These are phyloP conservation scores for Amphipoea lucens DNA, from an alignment of 2,888 invertebrate species.

Conservation along the genomic window DNA sequence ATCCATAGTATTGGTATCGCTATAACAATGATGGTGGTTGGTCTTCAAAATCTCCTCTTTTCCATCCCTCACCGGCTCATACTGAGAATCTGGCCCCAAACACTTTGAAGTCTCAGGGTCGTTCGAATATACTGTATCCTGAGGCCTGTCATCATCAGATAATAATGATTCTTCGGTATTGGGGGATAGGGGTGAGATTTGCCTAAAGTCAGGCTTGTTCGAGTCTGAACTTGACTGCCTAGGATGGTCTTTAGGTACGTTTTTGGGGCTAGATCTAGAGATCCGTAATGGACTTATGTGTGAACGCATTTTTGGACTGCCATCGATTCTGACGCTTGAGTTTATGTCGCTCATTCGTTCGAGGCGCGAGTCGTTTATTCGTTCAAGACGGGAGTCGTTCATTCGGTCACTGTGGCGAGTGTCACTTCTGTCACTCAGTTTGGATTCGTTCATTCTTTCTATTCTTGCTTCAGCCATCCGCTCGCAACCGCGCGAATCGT, in stretches of 20 bases:
- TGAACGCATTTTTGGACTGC: conserved; percentile 82
- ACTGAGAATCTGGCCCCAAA: conserved; percentile 84
- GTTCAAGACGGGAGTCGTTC: conserved; percentile 66
- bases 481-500: conserved; percentile 72
- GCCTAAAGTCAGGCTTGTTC: conserved; percentile 79
- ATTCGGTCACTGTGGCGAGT: conserved; percentile 64
- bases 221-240: conserved; percentile 79
- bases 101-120: conserved; percentile 83
- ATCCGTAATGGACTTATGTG: conserved; percentile 83
- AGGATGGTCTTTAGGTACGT: conserved; percentile 76
- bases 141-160: conserved; percentile 81
- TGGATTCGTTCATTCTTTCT: conserved; percentile 77
- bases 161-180: conserved; percentile 86
- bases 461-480: conserved; percentile 69
- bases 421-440: conserved; percentile 67
- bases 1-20: conserved; percentile 91
- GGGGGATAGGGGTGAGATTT: conserved; percentile 83
- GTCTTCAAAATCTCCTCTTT: conserved; percentile 82
- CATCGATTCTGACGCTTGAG: conserved; percentile 82
- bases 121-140: conserved; percentile 80
- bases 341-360: conserved; percentile 82
- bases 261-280: conserved; percentile 78
- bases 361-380: conserved; percentile 70
- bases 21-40: conserved; percentile 89
- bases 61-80: conserved; percentile 84